These are phyloP conservation scores for Drosophila mercatorum DNA, from an alignment of 2,888 invertebrate species.

Conservation along the genomic window DNA sequence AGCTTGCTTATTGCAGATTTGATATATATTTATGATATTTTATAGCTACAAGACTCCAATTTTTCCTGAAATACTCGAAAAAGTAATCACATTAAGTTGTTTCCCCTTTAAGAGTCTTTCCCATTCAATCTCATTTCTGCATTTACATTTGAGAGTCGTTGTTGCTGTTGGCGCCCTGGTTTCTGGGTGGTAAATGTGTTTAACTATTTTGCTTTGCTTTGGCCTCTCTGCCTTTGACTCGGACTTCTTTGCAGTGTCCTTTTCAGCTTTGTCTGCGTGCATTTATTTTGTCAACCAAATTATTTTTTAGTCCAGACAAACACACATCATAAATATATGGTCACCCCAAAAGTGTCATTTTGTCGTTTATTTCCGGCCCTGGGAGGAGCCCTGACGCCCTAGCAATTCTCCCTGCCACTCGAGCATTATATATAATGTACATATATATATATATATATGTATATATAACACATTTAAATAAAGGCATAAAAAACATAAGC, in stretches of 20 bases:
- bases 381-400: constrained; percentile 45
- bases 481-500: constrained; percentile 14
- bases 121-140: too few species aligned
- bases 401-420: constrained; percentile 37
- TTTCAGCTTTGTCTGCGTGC: constrained; percentile 39
- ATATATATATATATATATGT: neutral
- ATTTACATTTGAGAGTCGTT: neutral
- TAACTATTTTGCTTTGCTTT: constrained; percentile 34
- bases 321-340: constrained; percentile 67
- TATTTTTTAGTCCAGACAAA: constrained; percentile 33
- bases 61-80: too few species aligned
- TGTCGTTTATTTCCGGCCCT: constrained; percentile 43
- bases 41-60: too few species aligned
- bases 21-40: too few species aligned
- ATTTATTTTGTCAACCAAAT: constrained; percentile 49
- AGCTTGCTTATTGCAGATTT: too few species aligned
- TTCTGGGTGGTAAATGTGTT: constrained; percentile 6
- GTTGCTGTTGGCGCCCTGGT: constrained; percentile 26
- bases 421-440: neutral
- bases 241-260: constrained; percentile 32
- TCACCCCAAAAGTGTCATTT: constrained; percentile 57
- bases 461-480: neutral
- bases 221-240: constrained; percentile 12
- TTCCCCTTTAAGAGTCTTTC: too few species aligned
- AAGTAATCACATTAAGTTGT: too few species aligned